phyloP scores from a whole-genome alignment of 2,888 invertebrate species.

The Stenurella melanura region DNA sequence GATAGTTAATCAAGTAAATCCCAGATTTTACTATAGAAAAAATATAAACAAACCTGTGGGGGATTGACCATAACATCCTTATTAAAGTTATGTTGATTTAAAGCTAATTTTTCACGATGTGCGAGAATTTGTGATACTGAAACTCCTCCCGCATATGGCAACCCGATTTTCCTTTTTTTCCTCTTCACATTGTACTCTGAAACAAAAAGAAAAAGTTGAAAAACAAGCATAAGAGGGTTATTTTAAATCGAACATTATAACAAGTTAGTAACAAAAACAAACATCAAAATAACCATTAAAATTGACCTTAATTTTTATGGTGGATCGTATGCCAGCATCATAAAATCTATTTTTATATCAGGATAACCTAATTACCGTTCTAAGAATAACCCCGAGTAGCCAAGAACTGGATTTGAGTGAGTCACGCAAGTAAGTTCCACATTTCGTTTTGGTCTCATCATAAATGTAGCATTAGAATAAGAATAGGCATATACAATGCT shows the following conservation, averaged over 20 bases:
- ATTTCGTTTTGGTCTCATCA: background rate
- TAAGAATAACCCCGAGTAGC: constrained; percentile 37
- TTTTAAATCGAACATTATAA: constrained; percentile 7
- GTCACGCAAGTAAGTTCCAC: constrained; percentile 20
- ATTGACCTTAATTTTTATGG: constrained; percentile 41
- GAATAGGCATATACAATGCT: background rate
- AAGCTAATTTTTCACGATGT: constrained; percentile 78
- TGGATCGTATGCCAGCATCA: constrained; percentile 40
- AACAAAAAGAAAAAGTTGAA: constrained; percentile 57
- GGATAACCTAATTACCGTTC: constrained; percentile 46
- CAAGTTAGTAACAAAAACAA: constrained; percentile 30
- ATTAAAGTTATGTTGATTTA: constrained; percentile 71
- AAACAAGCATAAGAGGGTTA: constrained; percentile 22
- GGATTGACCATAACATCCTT: constrained; percentile 68
- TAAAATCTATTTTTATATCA: constrained; percentile 46
- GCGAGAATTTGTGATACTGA: constrained; percentile 81
- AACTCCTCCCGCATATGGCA: constrained; percentile 76
- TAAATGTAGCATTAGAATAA: constrained; percentile 9
- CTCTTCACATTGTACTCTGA: constrained; percentile 77
- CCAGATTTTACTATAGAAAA: background rate
- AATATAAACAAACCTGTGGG: constrained; percentile 65
- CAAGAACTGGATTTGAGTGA: constrained; percentile 28
- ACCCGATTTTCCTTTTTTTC: constrained; percentile 79
- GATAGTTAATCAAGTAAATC: background rate
- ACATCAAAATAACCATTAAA: constrained; percentile 32